These are phyloP conservation scores for Drosophila sucinea DNA, from an alignment of 1,140 invertebrate genomes.

Conservation along the genomic window DNA sequence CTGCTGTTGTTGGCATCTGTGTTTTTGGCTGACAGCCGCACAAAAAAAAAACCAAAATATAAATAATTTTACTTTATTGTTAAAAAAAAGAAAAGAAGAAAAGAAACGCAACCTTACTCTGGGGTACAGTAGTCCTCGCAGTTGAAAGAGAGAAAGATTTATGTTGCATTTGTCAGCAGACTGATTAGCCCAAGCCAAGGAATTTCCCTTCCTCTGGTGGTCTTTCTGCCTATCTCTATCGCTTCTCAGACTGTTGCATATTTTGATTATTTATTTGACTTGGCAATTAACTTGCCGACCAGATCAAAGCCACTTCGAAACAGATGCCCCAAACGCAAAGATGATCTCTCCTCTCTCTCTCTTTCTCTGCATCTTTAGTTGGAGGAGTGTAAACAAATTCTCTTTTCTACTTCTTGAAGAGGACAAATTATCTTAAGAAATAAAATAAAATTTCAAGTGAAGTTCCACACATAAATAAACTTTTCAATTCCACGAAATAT, in stretches of 20 bases:
- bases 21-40: constrained; percentile 65
- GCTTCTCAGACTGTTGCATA: constrained; percentile 49
- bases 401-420: constrained; percentile 5
- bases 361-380: not conserved
- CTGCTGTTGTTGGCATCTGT: constrained; percentile 5
- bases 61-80: constrained; percentile 79
- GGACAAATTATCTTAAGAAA: constrained; percentile 9
- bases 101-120: constrained; percentile 7
- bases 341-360: not conserved
- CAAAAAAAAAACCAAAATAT: constrained; percentile 53
- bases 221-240: not conserved
- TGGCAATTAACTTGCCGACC: constrained; percentile 36
- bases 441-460: constrained; percentile 15
- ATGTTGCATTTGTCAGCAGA: constrained; percentile 52
- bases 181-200: constrained; percentile 17
- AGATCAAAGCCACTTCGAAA: constrained; percentile 23
- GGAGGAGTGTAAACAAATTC: constrained; percentile 32
- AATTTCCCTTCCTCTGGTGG: not conserved
- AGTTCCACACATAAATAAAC: constrained; percentile 11
- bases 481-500: constrained; percentile 5
- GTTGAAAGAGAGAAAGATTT: constrained; percentile 27
- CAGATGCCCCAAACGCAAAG: constrained; percentile 3
- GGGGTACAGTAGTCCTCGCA: constrained; percentile 9
- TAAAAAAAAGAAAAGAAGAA: constrained; percentile 49
- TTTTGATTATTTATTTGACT: constrained; percentile 62